These are phyloP conservation scores for Phengaris arion DNA, from an alignment of 2,888 invertebrate genomes.

Conservation along the genomic window DNA sequence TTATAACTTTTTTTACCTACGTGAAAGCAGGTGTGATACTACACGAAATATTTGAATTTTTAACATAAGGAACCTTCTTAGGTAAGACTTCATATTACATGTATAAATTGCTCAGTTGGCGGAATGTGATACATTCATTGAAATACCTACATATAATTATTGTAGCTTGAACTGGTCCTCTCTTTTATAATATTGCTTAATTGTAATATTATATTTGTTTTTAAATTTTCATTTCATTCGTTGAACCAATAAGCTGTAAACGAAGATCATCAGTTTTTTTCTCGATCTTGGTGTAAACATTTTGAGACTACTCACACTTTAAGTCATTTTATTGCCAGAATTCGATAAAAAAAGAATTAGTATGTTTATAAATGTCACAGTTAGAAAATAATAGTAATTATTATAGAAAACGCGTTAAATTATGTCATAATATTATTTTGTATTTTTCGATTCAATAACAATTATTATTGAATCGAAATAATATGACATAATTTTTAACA, in stretches of 20 bases:
- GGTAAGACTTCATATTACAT: slow-evolving; percentile 9
- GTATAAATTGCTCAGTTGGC: slow-evolving; percentile 31
- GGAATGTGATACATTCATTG: slow-evolving; percentile 30
- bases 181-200: not conserved
- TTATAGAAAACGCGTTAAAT: not conserved
- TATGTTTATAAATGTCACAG: slow-evolving; percentile 6
- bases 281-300: not conserved
- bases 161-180: not conserved
- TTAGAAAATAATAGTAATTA: not conserved
- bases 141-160: slow-evolving; percentile 13
- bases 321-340: not conserved
- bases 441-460: not conserved
- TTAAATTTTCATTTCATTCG: not conserved
- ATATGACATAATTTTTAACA: no score
- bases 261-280: not conserved
- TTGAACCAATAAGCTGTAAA: not conserved
- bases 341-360: not conserved
- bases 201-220: no score
- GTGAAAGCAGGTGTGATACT: slow-evolving; percentile 30
- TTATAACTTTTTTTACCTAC: slow-evolving; percentile 33
- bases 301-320: not conserved
- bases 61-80: slow-evolving; percentile 1
- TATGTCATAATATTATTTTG: not conserved
- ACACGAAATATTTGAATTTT: slow-evolving; percentile 19
- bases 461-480: no score